These are phyloP conservation scores for Chymomyza fuscimana DNA, from an alignment of 2,888 invertebrate species.

Conservation along the genomic window DNA sequence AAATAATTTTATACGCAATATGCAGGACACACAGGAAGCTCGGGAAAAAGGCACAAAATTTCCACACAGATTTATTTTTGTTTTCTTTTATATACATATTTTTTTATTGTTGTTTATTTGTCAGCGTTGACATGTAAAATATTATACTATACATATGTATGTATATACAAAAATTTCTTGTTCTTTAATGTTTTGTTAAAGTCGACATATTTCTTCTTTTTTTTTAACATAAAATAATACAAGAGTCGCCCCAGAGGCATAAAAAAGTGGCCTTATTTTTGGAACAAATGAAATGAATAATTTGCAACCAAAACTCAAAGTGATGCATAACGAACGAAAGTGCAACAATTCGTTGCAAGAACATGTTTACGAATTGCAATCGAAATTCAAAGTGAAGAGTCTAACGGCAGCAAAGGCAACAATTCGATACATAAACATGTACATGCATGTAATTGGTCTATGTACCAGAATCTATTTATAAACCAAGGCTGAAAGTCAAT, in stretches of 20 bases:
- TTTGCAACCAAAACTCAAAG: background rate
- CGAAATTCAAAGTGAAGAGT: background rate
- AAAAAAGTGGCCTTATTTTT: background rate
- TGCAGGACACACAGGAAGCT: background rate
- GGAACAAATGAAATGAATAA: background rate
- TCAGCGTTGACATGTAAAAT: constrained; percentile 1
- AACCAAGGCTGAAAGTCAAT: background rate
- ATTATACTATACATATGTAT: background rate
- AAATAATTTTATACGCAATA: constrained; percentile 4
- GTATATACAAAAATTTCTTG: background rate
- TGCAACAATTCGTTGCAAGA: background rate
- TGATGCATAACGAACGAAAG: background rate
- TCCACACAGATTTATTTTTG: background rate
- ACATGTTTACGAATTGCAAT: background rate
- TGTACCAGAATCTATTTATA: background rate
- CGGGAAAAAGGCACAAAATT: background rate
- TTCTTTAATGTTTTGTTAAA: background rate
- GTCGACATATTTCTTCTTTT: background rate
- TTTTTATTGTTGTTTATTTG: background rate
- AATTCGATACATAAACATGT: background rate
- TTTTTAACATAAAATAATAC: background rate
- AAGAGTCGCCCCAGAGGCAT: background rate
- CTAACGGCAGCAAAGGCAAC: background rate
- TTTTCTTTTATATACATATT: background rate
- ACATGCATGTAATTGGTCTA: background rate